phyloP scores from a whole-genome alignment of 2,797 vertebrate species.

The Micrastur ruficollis region DNA sequence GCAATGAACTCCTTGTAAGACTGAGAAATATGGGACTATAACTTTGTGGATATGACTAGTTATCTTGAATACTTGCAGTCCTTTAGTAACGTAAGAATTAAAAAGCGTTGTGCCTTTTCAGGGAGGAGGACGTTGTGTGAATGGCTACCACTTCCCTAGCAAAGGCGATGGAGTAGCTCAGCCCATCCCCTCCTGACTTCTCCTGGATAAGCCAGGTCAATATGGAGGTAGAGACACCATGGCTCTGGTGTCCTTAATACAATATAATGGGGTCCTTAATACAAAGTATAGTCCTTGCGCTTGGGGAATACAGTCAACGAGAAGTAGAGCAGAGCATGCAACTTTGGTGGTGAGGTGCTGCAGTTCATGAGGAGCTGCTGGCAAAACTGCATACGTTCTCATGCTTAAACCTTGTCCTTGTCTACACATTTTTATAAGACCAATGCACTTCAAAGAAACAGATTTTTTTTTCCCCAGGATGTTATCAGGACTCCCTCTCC shows the following conservation, averaged over 20 bases:
- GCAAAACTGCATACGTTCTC: neutral
- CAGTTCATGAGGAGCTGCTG: neutral
- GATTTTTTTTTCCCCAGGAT: neutral
- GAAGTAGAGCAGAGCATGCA: neutral
- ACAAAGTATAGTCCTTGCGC: fast-evolving
- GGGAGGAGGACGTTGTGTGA: neutral
- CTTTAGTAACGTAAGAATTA: neutral
- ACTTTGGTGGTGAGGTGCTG: neutral
- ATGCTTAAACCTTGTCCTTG: neutral
- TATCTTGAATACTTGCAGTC: neutral
- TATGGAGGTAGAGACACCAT: neutral
- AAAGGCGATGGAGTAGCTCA: neutral
- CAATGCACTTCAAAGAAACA: neutral
- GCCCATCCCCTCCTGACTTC: neutral
- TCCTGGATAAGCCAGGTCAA: neutral
- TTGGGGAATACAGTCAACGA: neutral
- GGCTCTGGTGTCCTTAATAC: neutral
- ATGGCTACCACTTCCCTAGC: neutral
- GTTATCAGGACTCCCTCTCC: neutral
- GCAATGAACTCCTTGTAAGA: neutral
- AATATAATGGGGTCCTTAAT: neutral
- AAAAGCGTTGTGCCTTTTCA: neutral
- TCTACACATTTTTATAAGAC: neutral
- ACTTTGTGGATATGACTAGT: neutral
- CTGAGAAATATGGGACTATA: neutral